Percentiles rank a stretch among this genome's conserved stretches.
These are phyloP conservation scores for Drosophila subquinaria DNA, from an alignment of 2,888 invertebrate genomes.

Conservation along the genomic window DNA sequence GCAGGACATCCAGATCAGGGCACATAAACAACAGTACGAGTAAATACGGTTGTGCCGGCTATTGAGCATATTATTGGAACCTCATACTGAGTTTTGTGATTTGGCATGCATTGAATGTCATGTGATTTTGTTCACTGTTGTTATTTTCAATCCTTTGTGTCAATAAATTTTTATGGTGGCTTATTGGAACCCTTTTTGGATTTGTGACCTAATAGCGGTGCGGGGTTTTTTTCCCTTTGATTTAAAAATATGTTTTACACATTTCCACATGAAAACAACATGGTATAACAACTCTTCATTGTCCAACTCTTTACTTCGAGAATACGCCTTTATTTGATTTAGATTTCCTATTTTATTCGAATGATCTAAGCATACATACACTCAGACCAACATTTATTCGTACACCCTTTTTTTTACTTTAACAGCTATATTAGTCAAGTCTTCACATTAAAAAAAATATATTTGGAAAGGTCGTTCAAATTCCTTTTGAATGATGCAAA, in stretches of 20 bases:
- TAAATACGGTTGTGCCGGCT: slow-evolving; percentile 68
- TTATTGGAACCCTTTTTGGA: slow-evolving; percentile 77
- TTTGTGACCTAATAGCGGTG: slow-evolving; percentile 72
- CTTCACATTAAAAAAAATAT: too few species aligned
- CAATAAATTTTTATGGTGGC: slow-evolving; percentile 79
- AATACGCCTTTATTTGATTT: neutral
- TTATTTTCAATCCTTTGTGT: slow-evolving; percentile 76
- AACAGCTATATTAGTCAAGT: neutral
- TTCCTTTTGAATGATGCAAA: too few species aligned
- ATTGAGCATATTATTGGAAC: slow-evolving; percentile 60
- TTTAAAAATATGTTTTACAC: slow-evolving; percentile 77
- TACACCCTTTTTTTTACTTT: neutral
- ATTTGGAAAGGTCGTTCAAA: too few species aligned
- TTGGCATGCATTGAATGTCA: slow-evolving; percentile 67
- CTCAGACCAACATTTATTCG: too few species aligned
- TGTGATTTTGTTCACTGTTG: slow-evolving; percentile 45
- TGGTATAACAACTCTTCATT: slow-evolving; percentile 30
- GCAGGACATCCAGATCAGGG: slow-evolving; percentile 46
- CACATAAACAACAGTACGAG: slow-evolving; percentile 70
- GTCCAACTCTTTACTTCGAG: slow-evolving; percentile 32
- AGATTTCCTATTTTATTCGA: neutral
- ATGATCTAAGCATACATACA: neutral
- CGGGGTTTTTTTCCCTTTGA: slow-evolving; percentile 65
- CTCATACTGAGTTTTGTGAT: slow-evolving; percentile 48
- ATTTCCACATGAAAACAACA: slow-evolving; percentile 28